phyloP scores from a whole-genome alignment of 2,113 vertebrate genomes.

The Irena cyanogastra region DNA sequence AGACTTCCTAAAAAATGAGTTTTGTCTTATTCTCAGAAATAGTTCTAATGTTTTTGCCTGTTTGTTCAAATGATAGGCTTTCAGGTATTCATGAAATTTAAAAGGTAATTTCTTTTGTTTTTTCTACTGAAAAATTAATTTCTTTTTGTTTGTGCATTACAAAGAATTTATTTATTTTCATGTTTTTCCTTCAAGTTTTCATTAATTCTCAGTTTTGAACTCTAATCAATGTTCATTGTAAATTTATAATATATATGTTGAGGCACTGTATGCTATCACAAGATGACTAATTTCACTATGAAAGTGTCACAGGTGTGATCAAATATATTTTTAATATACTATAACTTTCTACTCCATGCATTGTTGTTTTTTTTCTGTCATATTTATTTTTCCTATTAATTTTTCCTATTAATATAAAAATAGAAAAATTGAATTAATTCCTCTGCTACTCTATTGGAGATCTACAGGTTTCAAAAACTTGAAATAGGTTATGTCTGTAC shows the following conservation, averaged over 20 bases:
- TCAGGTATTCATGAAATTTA: neutral
- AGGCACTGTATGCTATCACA: neutral
- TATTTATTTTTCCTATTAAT: neutral
- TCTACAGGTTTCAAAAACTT: neutral
- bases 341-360: neutral
- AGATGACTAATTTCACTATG: neutral
- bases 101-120: accelerated
- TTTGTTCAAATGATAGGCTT: neutral
- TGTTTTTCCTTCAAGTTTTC: neutral
- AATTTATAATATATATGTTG: neutral
- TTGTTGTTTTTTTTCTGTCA: neutral
- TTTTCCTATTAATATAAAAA: too few species aligned
- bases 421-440: neutral
- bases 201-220: neutral
- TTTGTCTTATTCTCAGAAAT: neutral
- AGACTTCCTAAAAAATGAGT: neutral
- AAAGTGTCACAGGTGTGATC: neutral
- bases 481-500: neutral
- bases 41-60: neutral
- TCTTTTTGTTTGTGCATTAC: neutral
- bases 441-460: neutral
- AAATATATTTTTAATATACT: neutral
- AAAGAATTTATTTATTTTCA: neutral
- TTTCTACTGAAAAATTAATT: neutral
- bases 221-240: neutral